phyloP scores from a whole-genome alignment of 2,797 vertebrate genomes.

The Triplophysa bombifrons region DNA sequence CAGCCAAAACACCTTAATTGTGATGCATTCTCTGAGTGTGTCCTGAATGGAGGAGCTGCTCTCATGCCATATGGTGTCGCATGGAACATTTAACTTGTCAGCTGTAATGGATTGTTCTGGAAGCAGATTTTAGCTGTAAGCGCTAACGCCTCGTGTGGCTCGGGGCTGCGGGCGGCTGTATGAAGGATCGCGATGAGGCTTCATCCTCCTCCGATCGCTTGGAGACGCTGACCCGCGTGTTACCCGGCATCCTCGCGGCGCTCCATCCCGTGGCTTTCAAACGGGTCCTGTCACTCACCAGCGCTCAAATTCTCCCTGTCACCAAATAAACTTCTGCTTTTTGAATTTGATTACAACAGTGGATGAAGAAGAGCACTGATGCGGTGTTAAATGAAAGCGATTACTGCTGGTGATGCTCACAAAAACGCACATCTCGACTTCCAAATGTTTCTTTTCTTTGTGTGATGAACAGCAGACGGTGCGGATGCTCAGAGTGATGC shows the following conservation, averaged over 20 bases:
- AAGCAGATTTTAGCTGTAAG: slow-evolving; percentile 97
- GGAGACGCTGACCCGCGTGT: slow-evolving; percentile 78
- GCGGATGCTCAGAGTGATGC: too few relatives aligned
- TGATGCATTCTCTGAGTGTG: slow-evolving; percentile 84
- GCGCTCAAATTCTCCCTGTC: too few relatives aligned
- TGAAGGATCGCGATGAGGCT: slow-evolving; percentile 83
- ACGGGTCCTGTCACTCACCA: too few relatives aligned
- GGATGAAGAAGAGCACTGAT: too few relatives aligned
- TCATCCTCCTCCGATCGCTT: slow-evolving; percentile 64
- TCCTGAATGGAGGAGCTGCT: slow-evolving; percentile 77
- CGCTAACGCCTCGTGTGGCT: slow-evolving; percentile 71
- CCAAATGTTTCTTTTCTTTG: too few relatives aligned
- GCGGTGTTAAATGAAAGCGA: too few relatives aligned
- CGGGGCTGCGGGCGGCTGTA: slow-evolving; percentile 78
- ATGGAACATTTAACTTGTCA: slow-evolving; percentile 99
- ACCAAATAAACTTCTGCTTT: too few relatives aligned
- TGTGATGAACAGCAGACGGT: too few relatives aligned
- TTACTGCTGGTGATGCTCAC: too few relatives aligned
- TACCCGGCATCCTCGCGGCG: slow-evolving; percentile 73
- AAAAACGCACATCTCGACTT: too few relatives aligned
- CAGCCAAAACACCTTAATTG: slow-evolving; percentile 85
- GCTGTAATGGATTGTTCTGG: slow-evolving; percentile 98
- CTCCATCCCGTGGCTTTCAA: slow-evolving; percentile 56
- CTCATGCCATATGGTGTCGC: slow-evolving; percentile 93
- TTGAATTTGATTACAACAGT: too few relatives aligned